A percentile compares a stretch with the other conserved stretches of the same genome.
Conservation (phyloP, 2,113 vertebrate genomes). For the Lampris incognitus region DNA sequence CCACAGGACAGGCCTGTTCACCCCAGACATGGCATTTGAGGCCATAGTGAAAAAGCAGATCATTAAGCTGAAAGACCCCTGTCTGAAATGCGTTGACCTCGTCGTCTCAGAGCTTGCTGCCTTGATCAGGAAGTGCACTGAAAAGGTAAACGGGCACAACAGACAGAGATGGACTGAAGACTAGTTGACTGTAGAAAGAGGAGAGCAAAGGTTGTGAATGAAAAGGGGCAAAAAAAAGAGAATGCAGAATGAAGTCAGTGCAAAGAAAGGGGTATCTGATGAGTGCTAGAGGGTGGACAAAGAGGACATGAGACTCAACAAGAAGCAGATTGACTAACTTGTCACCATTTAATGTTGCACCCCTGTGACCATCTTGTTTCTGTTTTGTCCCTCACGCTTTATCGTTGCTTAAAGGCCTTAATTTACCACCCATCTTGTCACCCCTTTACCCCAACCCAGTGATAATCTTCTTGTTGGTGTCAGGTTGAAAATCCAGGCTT, state of each 20-base stretch:
- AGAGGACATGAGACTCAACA: not conserved
- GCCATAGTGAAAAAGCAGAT: conserved; percentile 99
- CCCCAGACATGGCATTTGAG: conserved; percentile 97
- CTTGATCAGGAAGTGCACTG: conserved; percentile 93
- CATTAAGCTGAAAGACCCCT: conserved; percentile 97
- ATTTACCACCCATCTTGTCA: conserved; percentile 6
- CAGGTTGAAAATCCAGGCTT: conserved; percentile 13
- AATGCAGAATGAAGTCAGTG: not conserved
- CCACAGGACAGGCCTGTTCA: conserved; percentile 95
- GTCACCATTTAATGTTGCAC: not conserved
- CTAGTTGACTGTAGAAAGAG: not conserved
- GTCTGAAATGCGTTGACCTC: conserved; percentile 96
- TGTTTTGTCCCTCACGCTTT: conserved; percentile 19
- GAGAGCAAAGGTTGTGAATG: not conserved
- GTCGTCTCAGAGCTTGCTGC: conserved; percentile 93
- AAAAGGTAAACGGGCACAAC: conserved; percentile 86
- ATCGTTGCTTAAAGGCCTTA: conserved; percentile 50
- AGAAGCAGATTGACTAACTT: conserved; percentile 38
- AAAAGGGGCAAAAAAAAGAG: not conserved
- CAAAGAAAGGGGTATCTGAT: too few species aligned
- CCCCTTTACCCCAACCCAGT: not conserved
- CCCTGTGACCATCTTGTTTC: conserved; percentile 34
- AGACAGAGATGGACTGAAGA: conserved; percentile 19
- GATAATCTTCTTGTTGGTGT: not conserved
- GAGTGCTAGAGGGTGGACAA: not conserved